Evolutionary conservation across 2,113 vertebrate species (phyloP).

Genomic region (Pristiophorus japonicus): DNA sequence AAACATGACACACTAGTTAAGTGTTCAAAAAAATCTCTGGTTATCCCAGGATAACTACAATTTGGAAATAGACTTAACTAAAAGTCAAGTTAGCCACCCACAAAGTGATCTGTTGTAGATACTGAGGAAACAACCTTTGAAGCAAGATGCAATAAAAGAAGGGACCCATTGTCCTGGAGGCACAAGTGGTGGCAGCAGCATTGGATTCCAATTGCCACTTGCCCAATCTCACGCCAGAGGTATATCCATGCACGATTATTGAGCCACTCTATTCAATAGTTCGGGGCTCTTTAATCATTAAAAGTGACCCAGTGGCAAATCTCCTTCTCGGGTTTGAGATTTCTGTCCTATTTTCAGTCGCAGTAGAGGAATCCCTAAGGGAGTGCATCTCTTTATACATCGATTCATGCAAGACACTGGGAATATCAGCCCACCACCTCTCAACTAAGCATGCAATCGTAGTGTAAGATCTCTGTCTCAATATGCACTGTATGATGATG

Average conservation of each 20-base stretch:
- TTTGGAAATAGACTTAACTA: not conserved
- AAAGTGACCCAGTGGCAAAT: not conserved
- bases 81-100: not conserved
- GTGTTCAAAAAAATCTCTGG: not conserved
- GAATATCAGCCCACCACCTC: not conserved
- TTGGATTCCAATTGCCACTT: not conserved
- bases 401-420: not conserved
- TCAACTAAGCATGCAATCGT: too few relatives aligned
- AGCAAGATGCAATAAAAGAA: not conserved
- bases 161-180: not conserved
- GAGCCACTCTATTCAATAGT: not conserved
- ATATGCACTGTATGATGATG: too few relatives aligned
- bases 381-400: not conserved
- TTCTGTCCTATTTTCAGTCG: not conserved
- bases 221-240: not conserved
- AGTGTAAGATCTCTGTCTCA: too few relatives aligned
- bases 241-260: not conserved
- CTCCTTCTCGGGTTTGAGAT: not conserved
- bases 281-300: not conserved
- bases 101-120: not conserved
- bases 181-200: not conserved
- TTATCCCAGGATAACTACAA: not conserved
- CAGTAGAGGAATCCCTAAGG: not conserved
- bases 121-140: not conserved
- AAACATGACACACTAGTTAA: not conserved